Base-by-base conservation (phyloP, 1,140 invertebrate genomes). In the Pseudomyrmex gracilis region DNA sequence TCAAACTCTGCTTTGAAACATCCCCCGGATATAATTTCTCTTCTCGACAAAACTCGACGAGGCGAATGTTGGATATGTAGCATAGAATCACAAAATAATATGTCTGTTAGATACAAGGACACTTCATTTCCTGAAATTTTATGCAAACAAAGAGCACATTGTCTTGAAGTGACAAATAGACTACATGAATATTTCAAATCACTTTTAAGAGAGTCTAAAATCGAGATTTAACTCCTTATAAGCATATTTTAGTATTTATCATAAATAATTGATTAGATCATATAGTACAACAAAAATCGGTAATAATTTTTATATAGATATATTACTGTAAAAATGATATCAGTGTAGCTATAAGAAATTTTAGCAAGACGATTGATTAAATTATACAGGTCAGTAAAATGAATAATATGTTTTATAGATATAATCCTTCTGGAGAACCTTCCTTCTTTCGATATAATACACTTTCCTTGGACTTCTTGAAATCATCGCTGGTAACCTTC, bases 401-500 rank as follows among this genome's bases (percentile, higher is more conserved):
- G 5, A 68, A 43, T 67, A 24, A 49, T 24, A n/a, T 45, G 55
- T 88, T 90, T 97, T 98, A 99, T 92, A 99, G 96, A 96, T 99
- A 99, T 43, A 99, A 96, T 90, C 99, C 99, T 95, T 99, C 99
- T 8, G 99, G 99, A 64, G 99, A 99, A 84, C 99, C 99, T 96
- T 99, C 99, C 93, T 99, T 99, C 95, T 99, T 99, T 24, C 99
- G 96, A 94, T 99, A 99, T 15, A 99, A 95, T 66, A 99, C 99
- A 95, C 99, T 99, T 94, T 99, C 99, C 94, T 99, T 99, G 0
- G 99, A 99, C 93, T 99, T 99, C 92, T 98, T 98, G 93, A 99
- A 99, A 94, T 99, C 99, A 94, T 99, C 99, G 95, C 99, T 99
- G 45, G 98, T 99, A 13, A 99, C 99, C 95, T 99, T 99, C 99